phyloP scores from a whole-genome alignment of 2,888 invertebrate species.

The Drosophila ustulata region DNA sequence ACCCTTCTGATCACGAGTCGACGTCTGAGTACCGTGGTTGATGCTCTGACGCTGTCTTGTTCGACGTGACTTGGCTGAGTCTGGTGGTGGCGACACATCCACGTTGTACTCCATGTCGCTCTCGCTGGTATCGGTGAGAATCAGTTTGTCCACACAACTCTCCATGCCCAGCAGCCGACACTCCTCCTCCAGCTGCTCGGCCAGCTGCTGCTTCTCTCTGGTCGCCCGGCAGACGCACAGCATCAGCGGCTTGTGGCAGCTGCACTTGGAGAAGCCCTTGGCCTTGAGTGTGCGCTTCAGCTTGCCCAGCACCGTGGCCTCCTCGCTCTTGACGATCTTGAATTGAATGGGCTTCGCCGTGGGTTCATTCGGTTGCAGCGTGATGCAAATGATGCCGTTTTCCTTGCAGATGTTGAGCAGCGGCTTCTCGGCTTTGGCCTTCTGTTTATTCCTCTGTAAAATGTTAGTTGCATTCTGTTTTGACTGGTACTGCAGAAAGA shows the following conservation, averaged over 20 bases:
- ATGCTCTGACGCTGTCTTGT: conserved; percentile 82
- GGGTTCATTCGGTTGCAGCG: conserved; percentile 66
- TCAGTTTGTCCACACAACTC: conserved; percentile 68
- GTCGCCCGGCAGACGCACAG: conserved; percentile 76
- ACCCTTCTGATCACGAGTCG: conserved; percentile 85
- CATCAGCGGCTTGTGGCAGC: conserved; percentile 86
- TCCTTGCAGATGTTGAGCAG: conserved; percentile 87
- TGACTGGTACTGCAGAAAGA: conserved; percentile 74
- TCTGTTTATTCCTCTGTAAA: too few relatives aligned
- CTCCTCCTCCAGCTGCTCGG: conserved; percentile 86
- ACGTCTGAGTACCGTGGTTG: conserved; percentile 88
- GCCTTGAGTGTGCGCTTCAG: conserved; percentile 86
- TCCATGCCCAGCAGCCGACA: conserved; percentile 65
- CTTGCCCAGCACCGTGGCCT: conserved; percentile 85
- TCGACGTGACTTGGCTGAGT: conserved; percentile 86
- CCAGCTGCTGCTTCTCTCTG: conserved; percentile 85
- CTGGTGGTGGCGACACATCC: conserved; percentile 89
- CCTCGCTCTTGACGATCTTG: conserved; percentile 88
- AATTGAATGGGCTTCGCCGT: conserved; percentile 87
- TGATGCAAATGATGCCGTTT: conserved; percentile 88
- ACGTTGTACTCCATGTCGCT: conserved; percentile 89
- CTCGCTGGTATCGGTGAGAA: conserved; percentile 82
- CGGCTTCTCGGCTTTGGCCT: conserved; percentile 81
- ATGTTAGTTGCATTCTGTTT: conserved; percentile 58
- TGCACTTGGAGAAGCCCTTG: conserved; percentile 86